Percentiles rank a stretch among this genome's conserved stretches.
phyloP scores from a whole-genome alignment of 1,140 invertebrate genomes.

The Amyelois transitella region DNA sequence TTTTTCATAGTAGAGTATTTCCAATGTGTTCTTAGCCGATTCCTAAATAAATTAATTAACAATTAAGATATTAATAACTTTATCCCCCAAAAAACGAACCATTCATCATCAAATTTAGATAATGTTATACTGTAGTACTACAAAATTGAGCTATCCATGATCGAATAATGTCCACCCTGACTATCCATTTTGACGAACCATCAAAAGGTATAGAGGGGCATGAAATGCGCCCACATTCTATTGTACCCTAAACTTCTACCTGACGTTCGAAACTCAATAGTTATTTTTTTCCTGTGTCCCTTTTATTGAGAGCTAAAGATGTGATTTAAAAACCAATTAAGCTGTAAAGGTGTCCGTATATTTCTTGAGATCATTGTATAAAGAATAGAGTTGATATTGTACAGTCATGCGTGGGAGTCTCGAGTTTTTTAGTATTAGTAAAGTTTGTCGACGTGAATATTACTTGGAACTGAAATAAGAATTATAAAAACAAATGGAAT shows the following conservation, averaged over 20 bases:
- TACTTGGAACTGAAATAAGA: too few relatives aligned
- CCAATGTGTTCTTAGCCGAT: too few relatives aligned
- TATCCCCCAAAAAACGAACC: too few relatives aligned
- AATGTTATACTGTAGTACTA: not conserved
- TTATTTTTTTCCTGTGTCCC: conserved; percentile 18
- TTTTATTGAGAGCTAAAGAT: conserved; percentile 21
- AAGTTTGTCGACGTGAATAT: too few relatives aligned
- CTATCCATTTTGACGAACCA: conserved; percentile 20
- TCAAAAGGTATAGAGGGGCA: conserved; percentile 19
- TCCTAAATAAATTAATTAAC: too few relatives aligned
- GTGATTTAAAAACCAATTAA: conserved; percentile 46
- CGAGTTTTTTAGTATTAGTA: not conserved
- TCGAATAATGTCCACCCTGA: not conserved
- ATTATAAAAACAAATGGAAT: too few relatives aligned
- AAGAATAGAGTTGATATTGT: not conserved
- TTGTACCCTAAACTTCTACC: conserved; percentile 16
- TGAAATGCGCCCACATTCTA: conserved; percentile 16
- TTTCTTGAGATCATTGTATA: not conserved
- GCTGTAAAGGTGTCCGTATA: conserved; percentile 24
- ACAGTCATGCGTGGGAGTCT: not conserved
- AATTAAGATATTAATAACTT: too few relatives aligned
- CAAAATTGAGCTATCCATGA: not conserved
- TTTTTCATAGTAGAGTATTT: too few relatives aligned
- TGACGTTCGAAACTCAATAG: conserved; percentile 16
- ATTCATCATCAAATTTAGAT: too few relatives aligned